Evolutionary conservation across 2,113 vertebrate genomes (phyloP).

Genomic region (Leptodactylus fuscus): DNA sequence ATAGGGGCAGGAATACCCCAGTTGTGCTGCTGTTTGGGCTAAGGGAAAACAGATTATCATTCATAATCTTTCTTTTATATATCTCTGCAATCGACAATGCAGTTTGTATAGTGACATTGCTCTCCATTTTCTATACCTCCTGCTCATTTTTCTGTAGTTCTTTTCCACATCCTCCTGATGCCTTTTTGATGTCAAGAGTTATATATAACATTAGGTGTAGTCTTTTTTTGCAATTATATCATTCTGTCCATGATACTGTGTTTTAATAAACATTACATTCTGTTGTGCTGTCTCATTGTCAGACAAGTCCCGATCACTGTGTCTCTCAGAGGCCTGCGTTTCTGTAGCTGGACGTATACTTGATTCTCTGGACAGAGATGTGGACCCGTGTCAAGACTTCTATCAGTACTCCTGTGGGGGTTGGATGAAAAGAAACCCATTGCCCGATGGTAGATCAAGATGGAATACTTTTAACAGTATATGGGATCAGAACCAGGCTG

Average conservation of each 20-base stretch:
- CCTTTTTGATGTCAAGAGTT: too few relatives aligned
- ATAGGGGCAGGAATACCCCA: too few relatives aligned
- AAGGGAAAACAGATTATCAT: too few relatives aligned
- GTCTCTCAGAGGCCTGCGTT: slow-evolving; percentile 89
- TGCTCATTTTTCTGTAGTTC: too few relatives aligned
- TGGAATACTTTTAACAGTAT: slow-evolving; percentile 98
- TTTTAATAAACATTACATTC: background rate
- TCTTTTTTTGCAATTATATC: too few relatives aligned
- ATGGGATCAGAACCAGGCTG: slow-evolving; percentile 97
- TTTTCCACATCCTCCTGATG: too few relatives aligned
- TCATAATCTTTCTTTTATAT: too few relatives aligned
- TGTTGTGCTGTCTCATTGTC: slow-evolving; percentile 41
- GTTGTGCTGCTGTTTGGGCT: too few relatives aligned
- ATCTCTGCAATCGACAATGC: background rate
- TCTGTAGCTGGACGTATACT: slow-evolving; percentile 91
- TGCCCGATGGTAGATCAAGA: slow-evolving; percentile 90
- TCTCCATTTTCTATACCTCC: background rate
- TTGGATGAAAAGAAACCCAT: slow-evolving; percentile 93
- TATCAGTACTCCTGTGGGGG: slow-evolving; percentile 96
- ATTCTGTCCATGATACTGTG: too few relatives aligned
- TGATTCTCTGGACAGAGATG: slow-evolving; percentile 86
- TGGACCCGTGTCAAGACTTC: slow-evolving; percentile 93
- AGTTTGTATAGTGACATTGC: background rate
- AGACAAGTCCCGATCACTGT: slow-evolving; percentile 83
- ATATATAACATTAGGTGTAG: too few relatives aligned